A percentile compares a stretch with the other conserved stretches of the same genome.
These are phyloP conservation scores for Agonopterix subpropinquella DNA, from an alignment of 2,888 invertebrate genomes.

Conservation along the genomic window DNA sequence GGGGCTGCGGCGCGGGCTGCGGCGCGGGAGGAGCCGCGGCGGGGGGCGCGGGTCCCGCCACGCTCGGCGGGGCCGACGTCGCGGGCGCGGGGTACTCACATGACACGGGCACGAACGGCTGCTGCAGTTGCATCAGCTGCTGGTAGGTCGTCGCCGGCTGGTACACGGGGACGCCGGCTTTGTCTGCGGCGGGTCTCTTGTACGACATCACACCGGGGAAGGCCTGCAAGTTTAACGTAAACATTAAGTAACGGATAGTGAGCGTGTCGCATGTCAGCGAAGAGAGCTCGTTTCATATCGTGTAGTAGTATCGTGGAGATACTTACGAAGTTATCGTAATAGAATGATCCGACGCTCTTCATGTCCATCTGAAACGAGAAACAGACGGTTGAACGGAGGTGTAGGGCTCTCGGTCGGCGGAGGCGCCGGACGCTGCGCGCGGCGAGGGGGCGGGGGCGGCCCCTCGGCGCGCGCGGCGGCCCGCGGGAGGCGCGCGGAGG, in stretches of 20 bases:
- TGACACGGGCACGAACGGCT: constrained; percentile 99
- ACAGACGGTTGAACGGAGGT: constrained; percentile 60
- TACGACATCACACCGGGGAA: constrained; percentile 97
- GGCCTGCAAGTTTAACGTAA: constrained; percentile 75
- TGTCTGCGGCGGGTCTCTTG: constrained; percentile 97
- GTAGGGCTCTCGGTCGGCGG: constrained; percentile 25
- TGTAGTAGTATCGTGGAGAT: constrained; percentile 32
- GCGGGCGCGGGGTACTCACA: constrained; percentile 95
- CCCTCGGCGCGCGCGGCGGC: constrained; percentile 26
- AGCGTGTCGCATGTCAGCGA: neutral
- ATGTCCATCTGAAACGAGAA: constrained; percentile 93
- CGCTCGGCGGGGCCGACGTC: constrained; percentile 77
- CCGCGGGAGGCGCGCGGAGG: constrained; percentile 35
- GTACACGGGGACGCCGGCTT: constrained; percentile 97
- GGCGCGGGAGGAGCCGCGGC: constrained; percentile 38
- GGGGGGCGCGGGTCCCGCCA: constrained; percentile 34
- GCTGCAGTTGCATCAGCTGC: constrained; percentile 95
- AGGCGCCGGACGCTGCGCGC: constrained; percentile 24
- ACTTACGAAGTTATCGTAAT: constrained; percentile 98
- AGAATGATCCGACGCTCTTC: constrained; percentile 96
- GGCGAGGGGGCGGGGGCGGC: constrained; percentile 31
- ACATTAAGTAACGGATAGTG: constrained; percentile 7
- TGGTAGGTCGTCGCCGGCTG: constrained; percentile 95
- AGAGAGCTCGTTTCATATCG: neutral
- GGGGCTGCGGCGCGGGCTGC: constrained; percentile 40